These are phyloP conservation scores for Crossaster papposus DNA, from an alignment of 53 echinoderm and acorn worm species.

Conservation along the genomic window DNA sequence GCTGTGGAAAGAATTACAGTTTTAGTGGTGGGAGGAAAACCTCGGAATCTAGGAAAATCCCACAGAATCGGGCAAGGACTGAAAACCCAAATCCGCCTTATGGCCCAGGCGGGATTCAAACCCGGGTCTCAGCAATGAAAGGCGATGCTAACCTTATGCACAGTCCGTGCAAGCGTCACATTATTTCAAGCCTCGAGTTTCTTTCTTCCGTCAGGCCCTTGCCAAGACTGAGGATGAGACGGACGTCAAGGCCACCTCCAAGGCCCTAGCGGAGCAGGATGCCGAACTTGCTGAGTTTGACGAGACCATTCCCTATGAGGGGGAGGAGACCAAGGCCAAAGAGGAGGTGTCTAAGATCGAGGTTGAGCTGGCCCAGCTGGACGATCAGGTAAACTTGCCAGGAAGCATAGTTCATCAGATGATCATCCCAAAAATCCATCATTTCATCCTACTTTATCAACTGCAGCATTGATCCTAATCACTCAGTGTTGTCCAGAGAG, in stretches of 20 bases:
- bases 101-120: too few species aligned
- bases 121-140: too few species aligned
- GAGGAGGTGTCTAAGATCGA: conserved; percentile 90
- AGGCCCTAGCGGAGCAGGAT: conserved; percentile 96
- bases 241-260: conserved; percentile 92
- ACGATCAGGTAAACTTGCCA: conserved; percentile 74
- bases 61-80: too few species aligned
- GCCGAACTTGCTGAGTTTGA: conserved; percentile 98
- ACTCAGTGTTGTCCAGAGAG: too few species aligned
- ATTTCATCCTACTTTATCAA: too few species aligned
- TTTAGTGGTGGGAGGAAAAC: too few species aligned
- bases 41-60: too few species aligned
- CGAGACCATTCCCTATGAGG: conserved; percentile 96
- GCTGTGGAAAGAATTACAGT: too few species aligned
- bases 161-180: background rate
- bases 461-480: too few species aligned
- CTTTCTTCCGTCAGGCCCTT: conserved; percentile 68
- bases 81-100: too few species aligned
- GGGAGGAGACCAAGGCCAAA: conserved; percentile 78
- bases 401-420: background rate
- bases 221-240: conserved; percentile 96
- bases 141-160: too few species aligned
- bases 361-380: conserved; percentile 90
- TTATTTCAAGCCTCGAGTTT: background rate
- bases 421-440: too few species aligned